Percentiles rank a stretch among this genome's conserved stretches.
Conservation (phyloP, 1,140 invertebrate genomes). For the Choristoneura fumiferana region DNA sequence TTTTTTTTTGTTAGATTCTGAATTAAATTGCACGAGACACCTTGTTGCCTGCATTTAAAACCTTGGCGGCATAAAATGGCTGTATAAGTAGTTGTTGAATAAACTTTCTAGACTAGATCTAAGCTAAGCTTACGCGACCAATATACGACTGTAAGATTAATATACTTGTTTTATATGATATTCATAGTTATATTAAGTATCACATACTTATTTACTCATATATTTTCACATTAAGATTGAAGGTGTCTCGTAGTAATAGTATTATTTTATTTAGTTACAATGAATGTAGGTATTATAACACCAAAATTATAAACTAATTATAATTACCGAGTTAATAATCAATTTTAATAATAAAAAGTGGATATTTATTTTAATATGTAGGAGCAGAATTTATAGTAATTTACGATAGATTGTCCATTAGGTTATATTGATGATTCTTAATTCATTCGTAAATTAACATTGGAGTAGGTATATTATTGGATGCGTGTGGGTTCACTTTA, state of each 20-base stretch:
- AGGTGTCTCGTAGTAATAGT: constrained; percentile 5
- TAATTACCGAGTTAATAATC: constrained; percentile 13
- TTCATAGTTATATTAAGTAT: background rate
- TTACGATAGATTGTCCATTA: constrained; percentile 6
- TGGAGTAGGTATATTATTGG: too few species aligned
- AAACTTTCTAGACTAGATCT: background rate
- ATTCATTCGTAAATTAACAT: background rate
- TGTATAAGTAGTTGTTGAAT: constrained; percentile 2
- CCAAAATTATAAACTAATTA: constrained; percentile 10
- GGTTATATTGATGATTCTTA: constrained; percentile 13
- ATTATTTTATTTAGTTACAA: background rate
- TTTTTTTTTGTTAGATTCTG: background rate
- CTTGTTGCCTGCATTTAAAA: background rate
- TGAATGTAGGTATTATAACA: constrained; percentile 14
- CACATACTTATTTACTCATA: constrained; percentile 4
- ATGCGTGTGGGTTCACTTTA: too few species aligned
- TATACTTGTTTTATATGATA: constrained; percentile 5
- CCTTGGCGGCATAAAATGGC: background rate
- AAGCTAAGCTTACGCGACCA: constrained; percentile 10
- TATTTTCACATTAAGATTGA: background rate
- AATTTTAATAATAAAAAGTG: constrained; percentile 12
- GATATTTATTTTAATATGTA: constrained; percentile 18
- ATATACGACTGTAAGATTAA: background rate
- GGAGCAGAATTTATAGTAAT: constrained; percentile 9
- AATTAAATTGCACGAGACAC: constrained; percentile 2